A percentile compares a stretch with the other conserved stretches of the same genome.
Evolutionary conservation across 2,113 vertebrate species (phyloP).

Genomic region (Hoplias malabaricus): DNA sequence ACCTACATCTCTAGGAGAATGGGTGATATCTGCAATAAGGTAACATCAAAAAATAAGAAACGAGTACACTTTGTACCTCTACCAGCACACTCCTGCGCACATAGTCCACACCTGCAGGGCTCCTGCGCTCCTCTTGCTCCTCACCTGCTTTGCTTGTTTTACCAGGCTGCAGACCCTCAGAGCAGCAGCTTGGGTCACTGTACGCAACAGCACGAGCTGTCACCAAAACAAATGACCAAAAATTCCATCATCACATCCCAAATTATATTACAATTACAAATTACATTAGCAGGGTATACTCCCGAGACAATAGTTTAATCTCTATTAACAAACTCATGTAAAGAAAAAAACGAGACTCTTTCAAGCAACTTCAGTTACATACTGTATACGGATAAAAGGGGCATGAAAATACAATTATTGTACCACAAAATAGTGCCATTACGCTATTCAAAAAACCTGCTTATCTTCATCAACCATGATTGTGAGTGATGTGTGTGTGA

Average conservation of each 20-base stretch:
- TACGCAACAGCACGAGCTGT: conserved; percentile 86
- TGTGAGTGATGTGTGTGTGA: neutral
- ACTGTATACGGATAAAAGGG: neutral
- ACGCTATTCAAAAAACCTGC: neutral
- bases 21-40: neutral
- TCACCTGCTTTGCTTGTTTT: conserved; percentile 69
- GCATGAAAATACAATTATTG: neutral
- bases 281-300: neutral
- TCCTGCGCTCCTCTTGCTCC: conserved; percentile 73
- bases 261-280: conserved; percentile 6
- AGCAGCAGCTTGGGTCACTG: conserved; percentile 79
- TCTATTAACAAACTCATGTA: neutral
- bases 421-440: conserved; percentile 12
- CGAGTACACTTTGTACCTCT: conserved; percentile 74
- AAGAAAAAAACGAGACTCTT: neutral
- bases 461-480: conserved; percentile 24
- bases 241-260: neutral
- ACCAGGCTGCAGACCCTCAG: conserved; percentile 68
- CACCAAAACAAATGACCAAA: conserved; percentile 28
- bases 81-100: conserved; percentile 81
- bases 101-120: conserved; percentile 74
- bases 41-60: conserved; percentile 44
- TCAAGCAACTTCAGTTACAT: neutral
- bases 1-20: neutral
- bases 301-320: neutral